Evolutionary conservation across 2,113 vertebrate species (phyloP), one percentile per base, ranked within the genome.

Genomic region (Indri indri): DNA sequence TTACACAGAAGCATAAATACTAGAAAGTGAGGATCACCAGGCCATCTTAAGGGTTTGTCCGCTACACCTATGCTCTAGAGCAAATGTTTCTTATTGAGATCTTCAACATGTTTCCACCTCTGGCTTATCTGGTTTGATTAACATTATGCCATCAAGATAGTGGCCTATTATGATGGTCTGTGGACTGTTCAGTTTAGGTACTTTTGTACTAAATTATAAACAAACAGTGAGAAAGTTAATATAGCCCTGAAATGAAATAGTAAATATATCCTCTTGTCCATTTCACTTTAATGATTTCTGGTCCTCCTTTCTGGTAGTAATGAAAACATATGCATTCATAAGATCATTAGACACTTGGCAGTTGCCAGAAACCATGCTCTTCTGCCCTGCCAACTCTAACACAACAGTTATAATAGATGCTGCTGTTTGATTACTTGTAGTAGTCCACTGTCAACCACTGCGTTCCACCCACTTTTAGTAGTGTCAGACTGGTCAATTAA

Each of bases 21-120:
- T 0, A 16, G 12, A 12, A 54, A 13, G 37, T 47, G 25, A 0
- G 1, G 23, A 34, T 22, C 2, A 40, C 34, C 0, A 5, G 1
- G 13, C 10, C 25, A 22, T 22, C 3, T 50, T 52, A 71, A 40
- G 6, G n/a, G 18, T 2, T 40, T 12, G 27, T 30, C 34, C 13
- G 63, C 4, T 30, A 14, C 6, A 50, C 17, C 25, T 57, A 23
- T 22, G 2, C 7, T 88, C 1, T 34, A 20, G 23, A 45, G 42
- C 14, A 57, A 65, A 52, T 27, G 1, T 16, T 59, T 25, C 2
- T 34, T 76, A n/a, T 2, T 63, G 42, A 91, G 23, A 70, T 40
- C 30, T 83, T 30, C 7, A 40, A 37, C 1, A 42, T 86, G 57
- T 89, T 83, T 16, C 16, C 54, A 61, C 27, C 57, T 88, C 5